phyloP scores from a whole-genome alignment of 2,797 vertebrate species.

The Sebastes minor region DNA sequence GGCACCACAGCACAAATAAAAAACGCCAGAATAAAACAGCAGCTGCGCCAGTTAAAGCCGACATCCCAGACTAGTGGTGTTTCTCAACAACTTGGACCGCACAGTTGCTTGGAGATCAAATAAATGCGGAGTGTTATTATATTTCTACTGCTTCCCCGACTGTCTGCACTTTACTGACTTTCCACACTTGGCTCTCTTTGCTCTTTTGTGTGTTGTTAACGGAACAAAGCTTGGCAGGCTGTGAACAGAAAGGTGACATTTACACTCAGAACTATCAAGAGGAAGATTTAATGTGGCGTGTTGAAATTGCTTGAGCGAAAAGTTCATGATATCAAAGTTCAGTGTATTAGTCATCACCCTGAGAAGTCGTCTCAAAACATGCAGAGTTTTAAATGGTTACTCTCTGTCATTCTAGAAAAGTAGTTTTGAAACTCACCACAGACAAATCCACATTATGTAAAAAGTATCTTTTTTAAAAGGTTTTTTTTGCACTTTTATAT shows the following conservation, averaged over 20 bases:
- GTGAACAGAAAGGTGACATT: conserved; percentile 33
- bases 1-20: conserved; percentile 3
- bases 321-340: not conserved
- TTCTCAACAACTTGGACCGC: conserved; percentile 49
- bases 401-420: not conserved
- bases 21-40: not conserved
- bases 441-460: rapidly evolving
- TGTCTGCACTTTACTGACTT: conserved; percentile 23
- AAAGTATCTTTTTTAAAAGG: not conserved
- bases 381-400: not conserved
- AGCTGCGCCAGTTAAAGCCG: conserved; percentile 23
- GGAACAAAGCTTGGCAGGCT: conserved; percentile 34
- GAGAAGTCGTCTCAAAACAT: not conserved
- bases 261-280: not conserved
- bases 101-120: conserved; percentile 48
- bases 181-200: not conserved
- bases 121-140: not conserved
- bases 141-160: conserved; percentile 5
- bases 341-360: not conserved
- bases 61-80: conserved; percentile 27
- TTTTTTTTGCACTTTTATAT: not conserved
- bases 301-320: not conserved
- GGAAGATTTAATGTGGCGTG: conserved; percentile 7
- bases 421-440: not conserved
- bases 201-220: conserved; percentile 13